Evolutionary conservation across 2,888 invertebrate genomes (phyloP), one percentile per base, ranked within the genome.

Genomic region (Nephrotoma appendiculata): DNA sequence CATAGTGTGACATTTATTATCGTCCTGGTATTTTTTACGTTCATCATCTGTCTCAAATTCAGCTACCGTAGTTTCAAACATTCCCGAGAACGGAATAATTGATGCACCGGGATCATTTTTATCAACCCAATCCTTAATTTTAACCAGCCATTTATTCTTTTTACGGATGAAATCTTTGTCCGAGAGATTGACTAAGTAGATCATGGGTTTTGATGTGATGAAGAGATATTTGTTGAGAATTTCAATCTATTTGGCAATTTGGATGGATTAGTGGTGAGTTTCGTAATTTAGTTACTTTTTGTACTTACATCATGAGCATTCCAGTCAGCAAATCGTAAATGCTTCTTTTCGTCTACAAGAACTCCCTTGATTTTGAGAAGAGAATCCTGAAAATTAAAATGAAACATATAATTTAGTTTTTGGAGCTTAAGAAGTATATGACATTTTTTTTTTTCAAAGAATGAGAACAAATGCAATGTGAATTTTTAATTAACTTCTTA

Each of bases 51-150:
- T 92, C 9, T 96, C 95, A 95, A 98, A 96, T 88, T 99, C 98
- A 84, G 95, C 90, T 41, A 99, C 91, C 92, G 96, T 96, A 87
- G 94, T 93, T 92, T 99, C 99, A 89, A 98, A 95, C 12, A 93
- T 95, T 0, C 99, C 99, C 19, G 98, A 99, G 93, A 99, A 99
- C 0, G 99, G 99, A 88, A 99, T 98, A 71, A 99, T 94, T 2
- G 95, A 93, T 0, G 98, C 95, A 2, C 99, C 99, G 0, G 98
- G 96, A 91, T 99, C 99, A 90, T 99, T 95, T 90, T 96, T 96
- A 91, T 99, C 99, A 88, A 99, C 96, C 98, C 98, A 99, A 91
- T 98, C 98, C 91, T 99, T 99, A 90, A 99, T 96, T 93, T 99
- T 99, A 86, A 92, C 94, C 92, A 92, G 96, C 98, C 98, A 99